Percentiles rank a stretch among this genome's conserved stretches.
Evolutionary conservation across 2,888 invertebrate species (phyloP).

Genomic region (Lasioglossum lativentre): DNA sequence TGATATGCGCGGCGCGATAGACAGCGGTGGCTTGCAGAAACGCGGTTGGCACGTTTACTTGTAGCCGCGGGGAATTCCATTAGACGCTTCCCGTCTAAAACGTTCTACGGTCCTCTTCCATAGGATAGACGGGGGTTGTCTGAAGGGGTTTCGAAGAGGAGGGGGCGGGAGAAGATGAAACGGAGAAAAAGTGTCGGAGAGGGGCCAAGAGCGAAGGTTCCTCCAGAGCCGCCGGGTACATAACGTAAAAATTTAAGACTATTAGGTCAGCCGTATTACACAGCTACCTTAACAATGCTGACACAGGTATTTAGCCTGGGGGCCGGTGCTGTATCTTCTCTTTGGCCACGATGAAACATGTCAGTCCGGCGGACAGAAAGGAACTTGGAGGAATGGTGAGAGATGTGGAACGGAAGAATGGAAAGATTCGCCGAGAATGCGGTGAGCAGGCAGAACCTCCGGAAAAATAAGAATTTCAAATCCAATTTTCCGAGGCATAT

Average conservation of each 20-base stretch:
- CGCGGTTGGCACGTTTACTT: constrained; percentile 38
- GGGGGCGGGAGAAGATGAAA: constrained; percentile 15
- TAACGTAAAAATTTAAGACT: constrained; percentile 77
- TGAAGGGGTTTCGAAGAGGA: constrained; percentile 5
- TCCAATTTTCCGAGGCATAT: constrained; percentile 81
- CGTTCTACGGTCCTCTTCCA: constrained; percentile 57
- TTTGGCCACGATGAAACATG: constrained; percentile 25
- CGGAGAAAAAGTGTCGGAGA: background rate
- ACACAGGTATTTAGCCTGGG: constrained; percentile 74
- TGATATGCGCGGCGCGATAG: background rate
- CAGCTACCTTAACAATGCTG: constrained; percentile 74
- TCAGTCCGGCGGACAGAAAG: background rate
- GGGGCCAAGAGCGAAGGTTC: constrained; percentile 25
- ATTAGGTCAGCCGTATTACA: constrained; percentile 71
- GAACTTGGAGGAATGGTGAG: background rate
- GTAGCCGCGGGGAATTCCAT: constrained; percentile 75
- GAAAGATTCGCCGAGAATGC: background rate
- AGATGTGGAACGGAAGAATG: background rate
- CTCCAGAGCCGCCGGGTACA: constrained; percentile 59
- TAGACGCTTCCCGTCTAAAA: constrained; percentile 68
- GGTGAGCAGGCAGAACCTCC: constrained; percentile 36
- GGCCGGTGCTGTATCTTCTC: constrained; percentile 55
- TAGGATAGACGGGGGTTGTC: background rate
- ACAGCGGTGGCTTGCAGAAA: background rate
- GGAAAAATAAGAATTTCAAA: constrained; percentile 82